Conservation (phyloP, 2,113 vertebrate genomes). For the Antigone vipio region DNA sequence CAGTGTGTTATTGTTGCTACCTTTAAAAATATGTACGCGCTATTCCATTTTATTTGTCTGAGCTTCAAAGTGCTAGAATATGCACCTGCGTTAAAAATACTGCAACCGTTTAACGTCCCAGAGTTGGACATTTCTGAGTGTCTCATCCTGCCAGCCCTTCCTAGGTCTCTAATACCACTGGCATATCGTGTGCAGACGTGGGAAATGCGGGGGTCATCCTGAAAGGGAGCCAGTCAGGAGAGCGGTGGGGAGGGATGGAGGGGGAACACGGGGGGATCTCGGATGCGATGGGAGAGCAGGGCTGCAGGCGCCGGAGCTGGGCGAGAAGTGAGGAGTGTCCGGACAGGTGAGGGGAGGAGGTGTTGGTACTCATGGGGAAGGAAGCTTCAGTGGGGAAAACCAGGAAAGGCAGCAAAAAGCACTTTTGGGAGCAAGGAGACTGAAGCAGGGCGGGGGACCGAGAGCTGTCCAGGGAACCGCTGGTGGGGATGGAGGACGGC, state of each 20-base stretch:
- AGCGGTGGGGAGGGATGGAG: rapidly evolving
- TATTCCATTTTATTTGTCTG: not conserved
- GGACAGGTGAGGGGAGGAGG: no score
- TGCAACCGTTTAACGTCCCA: not conserved
- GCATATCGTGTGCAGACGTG: rapidly evolving
- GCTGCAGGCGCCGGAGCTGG: not conserved
- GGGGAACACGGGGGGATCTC: rapidly evolving
- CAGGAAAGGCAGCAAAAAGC: not conserved
- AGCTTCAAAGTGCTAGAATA: not conserved
- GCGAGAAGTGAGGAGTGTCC: no score
- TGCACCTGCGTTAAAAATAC: not conserved
- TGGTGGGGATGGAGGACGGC: no score
- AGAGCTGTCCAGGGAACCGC: rapidly evolving
- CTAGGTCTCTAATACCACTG: not conserved
- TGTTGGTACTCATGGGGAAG: not conserved
- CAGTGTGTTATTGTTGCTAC: rapidly evolving
- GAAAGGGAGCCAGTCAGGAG: not conserved
- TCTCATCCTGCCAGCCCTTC: not conserved
- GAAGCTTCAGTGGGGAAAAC: no score
- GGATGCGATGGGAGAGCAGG: not conserved
- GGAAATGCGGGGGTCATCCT: rapidly evolving
- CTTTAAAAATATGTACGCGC: not conserved
- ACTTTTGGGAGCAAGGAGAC: not conserved
- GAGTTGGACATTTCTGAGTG: not conserved
- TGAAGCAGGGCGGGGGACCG: rapidly evolving